A percentile compares a stretch with the other conserved stretches of the same genome.
phyloP scores from a whole-genome alignment of 2,888 invertebrate species.

The Camptogramma bilineatum region DNA sequence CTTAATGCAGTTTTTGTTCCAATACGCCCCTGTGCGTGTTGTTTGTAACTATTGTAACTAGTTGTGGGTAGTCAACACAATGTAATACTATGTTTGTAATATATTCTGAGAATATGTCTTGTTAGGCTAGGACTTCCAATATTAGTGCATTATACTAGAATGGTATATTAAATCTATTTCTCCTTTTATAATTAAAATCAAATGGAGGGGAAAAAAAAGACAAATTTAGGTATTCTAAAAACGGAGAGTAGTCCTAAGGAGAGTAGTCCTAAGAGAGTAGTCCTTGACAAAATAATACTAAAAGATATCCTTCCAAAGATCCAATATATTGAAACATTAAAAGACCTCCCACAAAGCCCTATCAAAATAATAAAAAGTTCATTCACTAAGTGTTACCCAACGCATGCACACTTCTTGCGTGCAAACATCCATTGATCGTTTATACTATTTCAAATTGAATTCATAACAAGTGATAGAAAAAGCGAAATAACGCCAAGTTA shows the following conservation, averaged over 20 bases:
- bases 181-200: not conserved
- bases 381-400: not conserved
- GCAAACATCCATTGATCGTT: not conserved
- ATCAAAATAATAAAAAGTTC: not conserved
- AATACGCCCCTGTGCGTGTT: slow-evolving; percentile 62
- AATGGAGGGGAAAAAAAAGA: too few species aligned
- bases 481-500: not conserved
- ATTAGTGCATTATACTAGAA: not conserved
- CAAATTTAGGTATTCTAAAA: too few species aligned
- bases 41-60: slow-evolving; percentile 56
- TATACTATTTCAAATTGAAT: not conserved
- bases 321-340: too few species aligned
- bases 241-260: too few species aligned
- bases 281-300: too few species aligned
- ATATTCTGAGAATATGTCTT: slow-evolving; percentile 29
- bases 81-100: slow-evolving; percentile 29
- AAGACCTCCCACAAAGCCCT: not conserved
- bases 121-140: slow-evolving; percentile 1
- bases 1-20: slow-evolving; percentile 35
- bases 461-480: not conserved
- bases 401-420: not conserved
- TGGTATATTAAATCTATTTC: not conserved
- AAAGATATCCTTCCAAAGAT: too few species aligned
- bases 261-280: too few species aligned
- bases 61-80: slow-evolving; percentile 68